Evolutionary conservation across 2,113 vertebrate genomes (phyloP).

Genomic region (Lathamus discolor): DNA sequence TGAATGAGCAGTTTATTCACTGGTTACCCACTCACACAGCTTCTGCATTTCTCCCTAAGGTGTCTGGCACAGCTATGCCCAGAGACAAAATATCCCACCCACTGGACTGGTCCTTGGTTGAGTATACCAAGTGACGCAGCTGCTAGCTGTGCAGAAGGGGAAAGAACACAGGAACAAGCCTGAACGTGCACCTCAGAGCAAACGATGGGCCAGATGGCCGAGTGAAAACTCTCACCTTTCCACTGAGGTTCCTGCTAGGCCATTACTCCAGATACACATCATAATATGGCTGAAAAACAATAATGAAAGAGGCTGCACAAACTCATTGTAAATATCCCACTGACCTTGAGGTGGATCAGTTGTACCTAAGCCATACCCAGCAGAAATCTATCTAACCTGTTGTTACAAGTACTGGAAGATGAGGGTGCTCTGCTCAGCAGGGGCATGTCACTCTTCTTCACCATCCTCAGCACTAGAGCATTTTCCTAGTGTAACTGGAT

Average conservation of each 20-base stretch:
- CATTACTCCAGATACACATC: background rate
- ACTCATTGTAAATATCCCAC: background rate
- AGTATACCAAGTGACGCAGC: fast-evolving
- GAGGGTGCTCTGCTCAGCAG: background rate
- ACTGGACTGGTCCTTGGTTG: fast-evolving
- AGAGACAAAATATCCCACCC: background rate
- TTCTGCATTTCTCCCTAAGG: background rate
- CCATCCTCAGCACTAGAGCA: background rate
- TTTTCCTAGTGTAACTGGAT: background rate
- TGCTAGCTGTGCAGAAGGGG: background rate
- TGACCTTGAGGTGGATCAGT: background rate
- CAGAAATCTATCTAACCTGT: background rate
- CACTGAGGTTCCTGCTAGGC: background rate
- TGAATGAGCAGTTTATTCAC: background rate
- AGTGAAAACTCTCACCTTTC: background rate
- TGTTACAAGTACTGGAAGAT: background rate
- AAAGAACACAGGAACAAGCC: background rate
- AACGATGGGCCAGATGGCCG: background rate
- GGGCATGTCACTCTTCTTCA: fast-evolving
- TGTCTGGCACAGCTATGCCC: background rate
- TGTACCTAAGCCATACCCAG: background rate
- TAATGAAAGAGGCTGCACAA: background rate
- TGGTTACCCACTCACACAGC: background rate
- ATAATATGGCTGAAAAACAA: background rate
- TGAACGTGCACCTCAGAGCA: background rate